Conservation (phyloP, 2,888 invertebrate species). For the Catocala sponsa region DNA sequence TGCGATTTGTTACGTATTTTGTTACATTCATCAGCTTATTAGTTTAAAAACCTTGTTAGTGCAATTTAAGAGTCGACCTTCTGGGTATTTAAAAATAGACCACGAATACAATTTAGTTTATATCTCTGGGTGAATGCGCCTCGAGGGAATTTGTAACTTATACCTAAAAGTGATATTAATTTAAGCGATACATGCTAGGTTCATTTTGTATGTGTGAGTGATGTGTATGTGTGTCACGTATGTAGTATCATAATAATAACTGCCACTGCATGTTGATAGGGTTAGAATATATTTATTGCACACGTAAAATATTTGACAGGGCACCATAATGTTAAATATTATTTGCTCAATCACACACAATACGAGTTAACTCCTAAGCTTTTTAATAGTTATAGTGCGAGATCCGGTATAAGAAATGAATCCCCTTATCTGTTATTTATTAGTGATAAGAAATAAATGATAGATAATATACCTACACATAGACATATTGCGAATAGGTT, state of each 20-base stretch:
- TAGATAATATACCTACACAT: too few species aligned
- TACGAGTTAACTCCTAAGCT: slow-evolving; percentile 44
- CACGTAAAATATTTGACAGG: slow-evolving; percentile 48
- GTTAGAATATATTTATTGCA: slow-evolving; percentile 61
- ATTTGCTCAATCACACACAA: slow-evolving; percentile 72
- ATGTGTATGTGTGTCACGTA: slow-evolving; percentile 50
- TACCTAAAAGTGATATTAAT: slow-evolving; percentile 86
- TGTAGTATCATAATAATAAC: slow-evolving; percentile 57
- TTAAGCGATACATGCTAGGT: slow-evolving; percentile 81
- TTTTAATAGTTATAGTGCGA: slow-evolving; percentile 43
- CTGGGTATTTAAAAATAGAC: slow-evolving; percentile 56
- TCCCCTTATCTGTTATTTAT: too few species aligned
- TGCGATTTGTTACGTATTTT: slow-evolving; percentile 39
- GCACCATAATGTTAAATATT: slow-evolving; percentile 58
- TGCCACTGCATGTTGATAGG: slow-evolving; percentile 67
- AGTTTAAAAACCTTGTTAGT: slow-evolving; percentile 42
- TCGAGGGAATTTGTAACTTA: slow-evolving; percentile 56
- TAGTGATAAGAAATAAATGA: too few species aligned
- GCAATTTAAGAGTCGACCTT: slow-evolving; percentile 47
- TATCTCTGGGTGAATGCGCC: slow-evolving; percentile 46
- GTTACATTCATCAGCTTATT: slow-evolving; percentile 41
- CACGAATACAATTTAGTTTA: slow-evolving; percentile 52
- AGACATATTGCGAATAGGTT: too few species aligned
- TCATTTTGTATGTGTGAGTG: slow-evolving; percentile 77
- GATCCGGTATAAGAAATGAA: too few species aligned